Evolutionary conservation across 2,888 invertebrate genomes (phyloP), one percentile per base, ranked within the genome.

Genomic region (Eupithecia abbreviata): DNA sequence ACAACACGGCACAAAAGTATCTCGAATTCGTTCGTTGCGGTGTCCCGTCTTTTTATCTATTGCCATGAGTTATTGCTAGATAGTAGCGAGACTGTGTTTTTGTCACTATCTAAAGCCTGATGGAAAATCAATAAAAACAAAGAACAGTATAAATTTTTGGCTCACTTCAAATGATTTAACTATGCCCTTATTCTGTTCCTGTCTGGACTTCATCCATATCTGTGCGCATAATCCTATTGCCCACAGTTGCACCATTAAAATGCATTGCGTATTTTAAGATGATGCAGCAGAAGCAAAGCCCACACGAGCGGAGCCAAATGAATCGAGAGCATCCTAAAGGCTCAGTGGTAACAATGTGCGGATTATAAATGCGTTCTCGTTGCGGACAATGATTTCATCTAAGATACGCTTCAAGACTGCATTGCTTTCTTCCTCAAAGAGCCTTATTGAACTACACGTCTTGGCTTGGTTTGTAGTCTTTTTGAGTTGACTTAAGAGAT

Each of bases 171-270:
- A 51, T 1, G n/a, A 15, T 51, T 15, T 18, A 18, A 58, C 55
- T 18, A 18, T 10, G 30, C 10, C 30, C 62, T n/a, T 58, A 58
- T 58, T 41, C 41, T 65, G 2, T 15, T 66, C 13, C 66, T 13
- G 13, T 66, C 15, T 66, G 15, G 41, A 66, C 42, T 69, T 69
- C 18, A 47, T 68, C 45, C 68, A 47, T 69, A 49, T 47, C 69
- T 67, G 70, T 47, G 41, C n/a, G 84, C 88, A 86, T 93, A 93
- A 94, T 93, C 94, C 90, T 83, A 84, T 86, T 87, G 88, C 89
- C 88, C 88, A 88, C 87, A 86, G 87, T 85, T 87, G 85, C 85
- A 86, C 89, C 89, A 92, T 92, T 92, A 90, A 89, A 91, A 91
- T 87, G 90, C 82, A 84, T 85, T 82, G 81, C 81, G 84, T 85